These are phyloP conservation scores for Coelogynopora nodosa DNA, from an alignment of 2,888 invertebrate species.

Conservation along the genomic window DNA sequence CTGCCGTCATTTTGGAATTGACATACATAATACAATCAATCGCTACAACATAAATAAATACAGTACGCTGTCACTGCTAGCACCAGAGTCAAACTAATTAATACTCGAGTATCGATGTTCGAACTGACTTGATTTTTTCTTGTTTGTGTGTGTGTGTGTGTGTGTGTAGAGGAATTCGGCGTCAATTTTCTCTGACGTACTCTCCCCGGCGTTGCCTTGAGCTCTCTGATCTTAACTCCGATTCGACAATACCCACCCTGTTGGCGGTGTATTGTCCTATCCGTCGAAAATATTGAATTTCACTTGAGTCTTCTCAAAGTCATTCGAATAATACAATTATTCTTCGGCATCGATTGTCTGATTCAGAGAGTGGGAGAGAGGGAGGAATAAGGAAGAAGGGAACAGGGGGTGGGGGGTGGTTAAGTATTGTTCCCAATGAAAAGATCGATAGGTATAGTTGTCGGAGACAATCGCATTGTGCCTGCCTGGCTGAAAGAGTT, in stretches of 20 bases:
- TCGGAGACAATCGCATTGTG: constrained; percentile 20
- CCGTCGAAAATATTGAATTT: constrained; percentile 11
- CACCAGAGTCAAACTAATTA: too few relatives aligned
- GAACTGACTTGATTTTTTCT: too few relatives aligned
- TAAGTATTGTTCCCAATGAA: constrained; percentile 28
- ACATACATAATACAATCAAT: too few relatives aligned
- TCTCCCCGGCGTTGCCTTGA: too few relatives aligned
- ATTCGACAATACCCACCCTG: neutral
- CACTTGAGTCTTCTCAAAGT: constrained; percentile 27
- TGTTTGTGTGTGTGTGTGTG: too few relatives aligned
- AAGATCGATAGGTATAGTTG: constrained; percentile 24
- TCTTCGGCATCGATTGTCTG: constrained; percentile 13
- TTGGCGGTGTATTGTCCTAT: constrained; percentile 5
- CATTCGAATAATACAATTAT: constrained; percentile 27
- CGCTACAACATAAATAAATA: too few relatives aligned
- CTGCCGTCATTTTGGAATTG: too few relatives aligned
- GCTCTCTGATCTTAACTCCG: neutral
- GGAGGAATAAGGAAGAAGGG: neutral
- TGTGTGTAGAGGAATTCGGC: too few relatives aligned
- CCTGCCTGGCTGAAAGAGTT: constrained; percentile 6
- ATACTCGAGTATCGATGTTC: too few relatives aligned
- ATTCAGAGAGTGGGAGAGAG: neutral
- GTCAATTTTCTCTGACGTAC: too few relatives aligned
- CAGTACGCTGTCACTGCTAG: too few relatives aligned
- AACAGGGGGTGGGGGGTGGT: neutral